Base-by-base conservation (phyloP, 2,113 vertebrate genomes). In the Anthoscopus minutus region DNA sequence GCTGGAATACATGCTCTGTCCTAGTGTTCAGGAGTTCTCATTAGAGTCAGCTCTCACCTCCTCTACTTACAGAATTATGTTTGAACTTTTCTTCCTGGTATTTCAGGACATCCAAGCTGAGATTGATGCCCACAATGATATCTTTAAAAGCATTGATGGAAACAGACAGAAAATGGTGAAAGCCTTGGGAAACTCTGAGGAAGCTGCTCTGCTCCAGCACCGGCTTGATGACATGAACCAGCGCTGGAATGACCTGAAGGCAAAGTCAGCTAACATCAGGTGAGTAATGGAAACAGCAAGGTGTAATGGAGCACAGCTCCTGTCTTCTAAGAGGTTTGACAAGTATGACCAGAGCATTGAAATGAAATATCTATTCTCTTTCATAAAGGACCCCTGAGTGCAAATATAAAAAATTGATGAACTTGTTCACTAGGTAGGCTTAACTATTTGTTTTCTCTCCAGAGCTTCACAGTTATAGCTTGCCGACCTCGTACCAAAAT, bases 221-320 rank as follows among this genome's bases (percentile, higher is more conserved):
- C 98, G 99, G 48, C 98, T 99, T 94, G 99, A 99, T 94, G 99
- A 99, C 97, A 99, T 99, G 99, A 99, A 99, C 97, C 99, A 99
- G 56, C 99, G 99, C 60, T 99, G 99, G 99, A 99, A 98, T 12
- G 99, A 99, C 87, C 97, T 99, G 85, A 99, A 99, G 97, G 96
- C 98, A 2, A 99, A 99, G 89, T 99, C 99, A 5, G 98, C 98
- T 72, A 99, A 98, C 89, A 99, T 99, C 96, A 98, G 98, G 98
- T 99, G 80, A 97, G 97, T 38, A 56, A 21, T 11, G 10, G 60
- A 61, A 79, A 18, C 8, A 5, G 79, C 31, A 54, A 42, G 51
- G 28, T 21, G 4, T 47, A 42, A 42, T 62, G 57, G 47, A 15
- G 6, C 23, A 37, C n/a, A 13, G 20, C 20, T 57, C 11, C n/a